Base-by-base conservation (phyloP, 1,140 invertebrate genomes). In the Bombyx mandarina region DNA sequence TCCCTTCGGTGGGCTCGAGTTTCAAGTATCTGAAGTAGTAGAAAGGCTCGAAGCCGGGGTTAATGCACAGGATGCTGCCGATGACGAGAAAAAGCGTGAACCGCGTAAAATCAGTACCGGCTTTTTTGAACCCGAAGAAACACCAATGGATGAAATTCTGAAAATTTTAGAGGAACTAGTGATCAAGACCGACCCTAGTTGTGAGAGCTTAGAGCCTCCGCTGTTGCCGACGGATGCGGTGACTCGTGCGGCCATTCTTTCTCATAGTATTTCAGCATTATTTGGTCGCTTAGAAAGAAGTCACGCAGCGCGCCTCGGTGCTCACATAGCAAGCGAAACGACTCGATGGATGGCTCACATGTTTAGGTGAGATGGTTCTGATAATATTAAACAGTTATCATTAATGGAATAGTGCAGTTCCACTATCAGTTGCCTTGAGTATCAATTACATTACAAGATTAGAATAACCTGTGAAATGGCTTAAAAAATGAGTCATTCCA, bases 301-400 rank as follows among this genome's bases (percentile, higher is more conserved):
- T 54, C 91, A 94, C 77, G 89, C 94, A 45, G 91, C 93, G 47
- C 90, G 91, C 69, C 80, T 96, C 44, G 91, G 92, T 26, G 90
- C 90, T 52, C 91, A 93, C 66, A 90, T 96, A 46, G 91, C 92
- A 1, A 91, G 91, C 12, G 94, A 96, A 70, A 93, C 93, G 0
- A 93, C 93, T 6, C 88, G 93, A 66, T 95, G 94, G 94, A 86
- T 96, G 45, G 91, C 93, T 57, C 92, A 94, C 70, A 90, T 95
- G 70, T 96, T 96, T 79, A 93, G 93, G 93, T 93, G 35, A 56
- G 46, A 56, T 56, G 7, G 6, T 18, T 8, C 7, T 18, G 42
- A 35, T 12, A 9, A 54, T 54, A 45, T 45, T 45, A 44, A 54
- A 54, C 12, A 45, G 43, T 54, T 45, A 54, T 53, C 53, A 22